Percentiles rank a stretch among this genome's conserved stretches.
These are phyloP conservation scores for Accipiter cooperii DNA, from an alignment of 2,113 vertebrate genomes.

Conservation along the genomic window DNA sequence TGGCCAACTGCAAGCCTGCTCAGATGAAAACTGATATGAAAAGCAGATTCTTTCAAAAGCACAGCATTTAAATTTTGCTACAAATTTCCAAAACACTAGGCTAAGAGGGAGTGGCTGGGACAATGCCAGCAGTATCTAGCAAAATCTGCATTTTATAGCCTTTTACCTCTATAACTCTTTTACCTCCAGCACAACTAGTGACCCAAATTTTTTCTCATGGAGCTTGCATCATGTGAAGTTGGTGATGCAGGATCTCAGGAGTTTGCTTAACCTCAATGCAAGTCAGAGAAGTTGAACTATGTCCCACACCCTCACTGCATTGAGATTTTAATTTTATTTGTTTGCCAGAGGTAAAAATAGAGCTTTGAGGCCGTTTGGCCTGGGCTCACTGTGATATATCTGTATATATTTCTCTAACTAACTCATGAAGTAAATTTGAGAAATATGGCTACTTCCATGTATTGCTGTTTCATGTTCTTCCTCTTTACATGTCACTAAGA, in stretches of 20 bases:
- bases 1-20: neutral
- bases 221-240: neutral
- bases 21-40: conserved; percentile 33
- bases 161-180: neutral
- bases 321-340: neutral
- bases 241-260: neutral
- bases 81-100: neutral
- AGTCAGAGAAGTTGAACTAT: neutral
- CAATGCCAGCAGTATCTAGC: neutral
- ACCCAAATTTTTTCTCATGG: neutral
- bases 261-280: neutral
- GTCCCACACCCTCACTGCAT: neutral
- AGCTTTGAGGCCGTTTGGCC: neutral
- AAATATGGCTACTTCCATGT: neutral
- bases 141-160: neutral
- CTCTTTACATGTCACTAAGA: neutral
- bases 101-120: neutral
- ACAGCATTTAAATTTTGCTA: neutral
- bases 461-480: neutral
- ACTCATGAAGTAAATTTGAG: neutral
- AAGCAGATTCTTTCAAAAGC: neutral
- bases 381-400: neutral
- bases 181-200: neutral
- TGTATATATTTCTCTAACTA: neutral
- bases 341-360: neutral